Base-by-base conservation (phyloP, 2,113 vertebrate genomes). In the Danionella cerebrum region DNA sequence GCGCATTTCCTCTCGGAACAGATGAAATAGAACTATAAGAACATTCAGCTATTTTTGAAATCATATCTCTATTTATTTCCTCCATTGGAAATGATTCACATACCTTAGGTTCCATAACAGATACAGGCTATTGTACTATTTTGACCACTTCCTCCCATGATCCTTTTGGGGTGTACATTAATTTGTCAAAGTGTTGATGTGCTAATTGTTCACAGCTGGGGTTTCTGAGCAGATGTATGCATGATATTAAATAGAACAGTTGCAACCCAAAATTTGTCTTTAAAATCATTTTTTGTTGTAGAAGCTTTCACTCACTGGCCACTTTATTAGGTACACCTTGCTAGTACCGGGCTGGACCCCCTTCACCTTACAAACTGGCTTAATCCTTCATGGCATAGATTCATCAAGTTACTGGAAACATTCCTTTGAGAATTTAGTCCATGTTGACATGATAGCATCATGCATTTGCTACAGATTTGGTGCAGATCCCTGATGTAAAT, bases 151-250 rank as follows among this genome's bases (percentile, higher is more conserved):
- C 36, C 36, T 67, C 51, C 52, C 7, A 59, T 54, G 36, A 60
- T 54, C 48, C 54, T 38, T 59, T 53, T 53, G 35, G 44, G 53
- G 53, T 45, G 24, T 63, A 29, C 66, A 70, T 52, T 10, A 70
- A 73, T 51, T 47, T 35, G 6, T 66, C 62, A 64, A 24, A 48
- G 18, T 64, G 73, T 57, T 75, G 65, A 63, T 59, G 25, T 41
- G 7, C 16, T 70, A 73, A 73, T 73, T 65, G 60, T 71, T 59
- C 76, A 69, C 72, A 72, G 70, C 76, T 75, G 69, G 69, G 50
- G 6, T 14, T 16, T 66, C 39, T 31, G 50, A 14, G 29, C 12
- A 66, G 45, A 51, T 25, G 39, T 31, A 60, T n/a, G 47, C n/a
- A 9, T 45, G 12, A 39, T 14, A 33, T 47, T 54, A 1, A 45